Conservation (phyloP, 1,140 invertebrate genomes). For the Cyclargus thomasi region DNA sequence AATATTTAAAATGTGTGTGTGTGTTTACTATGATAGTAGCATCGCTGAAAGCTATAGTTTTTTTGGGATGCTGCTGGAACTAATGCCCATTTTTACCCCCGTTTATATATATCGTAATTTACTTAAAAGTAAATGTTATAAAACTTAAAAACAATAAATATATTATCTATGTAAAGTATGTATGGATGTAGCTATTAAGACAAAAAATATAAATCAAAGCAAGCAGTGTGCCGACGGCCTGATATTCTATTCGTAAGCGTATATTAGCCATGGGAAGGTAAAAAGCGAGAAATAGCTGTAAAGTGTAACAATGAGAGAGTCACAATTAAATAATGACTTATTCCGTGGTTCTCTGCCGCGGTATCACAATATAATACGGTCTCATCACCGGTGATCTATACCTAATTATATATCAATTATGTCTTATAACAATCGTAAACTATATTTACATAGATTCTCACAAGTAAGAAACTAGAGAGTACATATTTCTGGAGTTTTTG, state of each 20-base stretch:
- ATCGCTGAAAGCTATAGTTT: too few species aligned
- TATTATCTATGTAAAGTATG: too few species aligned
- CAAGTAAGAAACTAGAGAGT: not conserved
- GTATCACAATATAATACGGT: conserved; percentile 4
- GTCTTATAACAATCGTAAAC: not conserved
- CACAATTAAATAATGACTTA: conserved; percentile 20
- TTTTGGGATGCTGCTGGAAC: too few species aligned
- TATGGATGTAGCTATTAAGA: too few species aligned
- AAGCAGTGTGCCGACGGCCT: not conserved
- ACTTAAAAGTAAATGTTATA: too few species aligned
- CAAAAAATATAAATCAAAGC: not conserved
- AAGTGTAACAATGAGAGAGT: conserved; percentile 6
- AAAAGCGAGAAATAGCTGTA: conserved; percentile 12
- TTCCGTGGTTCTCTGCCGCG: not conserved
- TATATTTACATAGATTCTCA: conserved; percentile 8
- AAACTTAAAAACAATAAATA: too few species aligned
- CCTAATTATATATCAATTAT: conserved; percentile 7
- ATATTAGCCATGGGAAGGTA: conserved; percentile 9
- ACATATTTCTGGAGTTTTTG: not conserved
- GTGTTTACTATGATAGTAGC: too few species aligned
- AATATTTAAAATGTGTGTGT: too few species aligned
- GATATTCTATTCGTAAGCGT: not conserved
- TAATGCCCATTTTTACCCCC: too few species aligned
- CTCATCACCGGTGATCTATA: conserved; percentile 7
- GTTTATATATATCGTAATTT: too few species aligned